Evolutionary conservation across 2,888 invertebrate genomes (phyloP).

Genomic region (Lepidochrysops patricia): DNA sequence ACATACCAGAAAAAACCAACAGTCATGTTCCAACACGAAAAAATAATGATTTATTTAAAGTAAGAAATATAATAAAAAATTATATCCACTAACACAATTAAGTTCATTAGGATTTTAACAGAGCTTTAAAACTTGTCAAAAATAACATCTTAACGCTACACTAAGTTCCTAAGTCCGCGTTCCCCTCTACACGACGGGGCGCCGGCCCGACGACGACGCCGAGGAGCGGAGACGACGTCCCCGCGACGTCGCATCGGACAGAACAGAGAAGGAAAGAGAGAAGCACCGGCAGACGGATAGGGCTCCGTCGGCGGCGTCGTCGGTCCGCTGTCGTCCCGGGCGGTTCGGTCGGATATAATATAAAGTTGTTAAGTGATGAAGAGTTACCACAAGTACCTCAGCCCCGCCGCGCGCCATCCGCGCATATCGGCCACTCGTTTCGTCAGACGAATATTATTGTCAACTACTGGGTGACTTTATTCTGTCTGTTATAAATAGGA

Average conservation of each 20-base stretch:
- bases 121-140: conserved; percentile 30
- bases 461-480: neutral
- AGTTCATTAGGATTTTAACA: conserved; percentile 48
- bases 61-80: conserved; percentile 57
- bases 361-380: neutral
- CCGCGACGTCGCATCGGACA: neutral
- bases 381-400: neutral
- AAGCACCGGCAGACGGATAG: neutral
- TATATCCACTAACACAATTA: conserved; percentile 56
- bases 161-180: conserved; percentile 9
- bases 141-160: conserved; percentile 13
- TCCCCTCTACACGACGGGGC: neutral
- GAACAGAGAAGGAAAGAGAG: neutral
- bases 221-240: neutral
- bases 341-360: neutral
- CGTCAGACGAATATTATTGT: neutral
- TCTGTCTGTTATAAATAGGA: no score
- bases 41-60: conserved; percentile 57
- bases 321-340: neutral
- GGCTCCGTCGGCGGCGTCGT: neutral
- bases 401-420: neutral
- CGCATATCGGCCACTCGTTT: neutral
- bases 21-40: conserved; percentile 56
- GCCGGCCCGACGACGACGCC: neutral
- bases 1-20: conserved; percentile 63